Evolutionary conservation across 2,888 invertebrate species (phyloP).

Genomic region (Dorcus parallelipipedus): DNA sequence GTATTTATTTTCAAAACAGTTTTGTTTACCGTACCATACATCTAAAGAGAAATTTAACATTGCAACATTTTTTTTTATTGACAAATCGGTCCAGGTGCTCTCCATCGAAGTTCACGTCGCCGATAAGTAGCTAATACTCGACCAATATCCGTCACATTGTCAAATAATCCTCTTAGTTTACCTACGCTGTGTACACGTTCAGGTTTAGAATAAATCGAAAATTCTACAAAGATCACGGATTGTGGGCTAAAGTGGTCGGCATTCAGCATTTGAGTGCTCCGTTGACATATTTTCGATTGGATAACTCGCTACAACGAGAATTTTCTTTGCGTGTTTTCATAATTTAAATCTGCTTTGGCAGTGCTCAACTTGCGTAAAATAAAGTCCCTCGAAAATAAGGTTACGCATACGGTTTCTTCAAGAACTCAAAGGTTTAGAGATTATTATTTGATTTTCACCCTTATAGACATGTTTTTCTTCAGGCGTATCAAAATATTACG

Average conservation of each 20-base stretch:
- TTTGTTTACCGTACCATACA: too few species aligned
- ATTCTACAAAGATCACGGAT: slow-evolving; percentile 26
- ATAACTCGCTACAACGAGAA: slow-evolving; percentile 15
- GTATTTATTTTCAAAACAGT: too few species aligned
- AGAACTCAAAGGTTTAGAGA: too few species aligned
- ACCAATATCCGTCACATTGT: slow-evolving; percentile 29
- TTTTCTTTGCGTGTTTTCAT: too few species aligned
- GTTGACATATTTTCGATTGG: slow-evolving; percentile 30
- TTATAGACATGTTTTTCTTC: too few species aligned
- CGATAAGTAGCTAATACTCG: slow-evolving; percentile 25
- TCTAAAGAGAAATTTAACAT: background rate
- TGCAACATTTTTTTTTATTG: background rate
- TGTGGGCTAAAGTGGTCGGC: slow-evolving; percentile 25
- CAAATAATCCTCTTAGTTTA: slow-evolving; percentile 27
- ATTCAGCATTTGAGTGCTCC: slow-evolving; percentile 29
- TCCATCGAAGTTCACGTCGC: slow-evolving; percentile 15
- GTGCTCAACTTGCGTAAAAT: background rate
- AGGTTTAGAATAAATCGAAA: slow-evolving; percentile 23
- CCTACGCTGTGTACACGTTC: slow-evolving; percentile 10
- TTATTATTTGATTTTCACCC: too few species aligned
- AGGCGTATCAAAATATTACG: too few species aligned
- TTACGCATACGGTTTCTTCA: background rate
- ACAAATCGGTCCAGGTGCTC: slow-evolving; percentile 22
- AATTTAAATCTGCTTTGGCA: background rate
- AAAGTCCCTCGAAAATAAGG: background rate